Evolutionary conservation across 2,113 vertebrate species (phyloP).

Genomic region (Takifugu bimaculatus): DNA sequence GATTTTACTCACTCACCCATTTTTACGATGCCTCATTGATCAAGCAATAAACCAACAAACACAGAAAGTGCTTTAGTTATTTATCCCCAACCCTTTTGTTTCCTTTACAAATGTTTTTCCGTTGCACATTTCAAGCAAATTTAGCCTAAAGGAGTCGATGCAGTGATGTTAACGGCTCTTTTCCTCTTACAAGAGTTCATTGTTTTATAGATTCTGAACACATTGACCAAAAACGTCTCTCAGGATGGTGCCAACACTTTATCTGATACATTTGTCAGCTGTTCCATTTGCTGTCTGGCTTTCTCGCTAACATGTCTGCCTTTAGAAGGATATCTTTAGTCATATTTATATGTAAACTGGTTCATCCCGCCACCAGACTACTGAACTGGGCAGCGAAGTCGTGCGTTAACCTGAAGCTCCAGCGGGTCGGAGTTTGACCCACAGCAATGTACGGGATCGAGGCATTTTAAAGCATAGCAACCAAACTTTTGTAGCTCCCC

Average conservation of each 20-base stretch:
- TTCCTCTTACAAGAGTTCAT: not conserved
- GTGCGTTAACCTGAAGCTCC: constrained; percentile 90
- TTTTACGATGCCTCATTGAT: constrained; percentile 34
- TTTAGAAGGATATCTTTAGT: constrained; percentile 58
- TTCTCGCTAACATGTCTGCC: constrained; percentile 45
- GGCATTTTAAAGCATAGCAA: constrained; percentile 84
- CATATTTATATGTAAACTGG: constrained; percentile 68
- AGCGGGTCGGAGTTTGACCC: constrained; percentile 84
- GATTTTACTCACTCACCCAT: constrained; percentile 17
- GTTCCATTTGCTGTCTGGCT: constrained; percentile 9
- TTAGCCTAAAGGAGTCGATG: constrained; percentile 4
- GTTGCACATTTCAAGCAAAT: constrained; percentile 11
- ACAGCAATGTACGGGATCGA: constrained; percentile 81
- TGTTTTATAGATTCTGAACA: constrained; percentile 12
- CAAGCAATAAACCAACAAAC: constrained; percentile 59
- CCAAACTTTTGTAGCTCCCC: constrained; percentile 84
- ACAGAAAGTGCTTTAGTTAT: constrained; percentile 9
- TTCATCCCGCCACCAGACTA: constrained; percentile 62
- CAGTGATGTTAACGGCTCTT: constrained; percentile 1
- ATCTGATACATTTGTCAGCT: not conserved
- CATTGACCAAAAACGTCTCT: constrained; percentile 62
- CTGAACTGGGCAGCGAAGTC: constrained; percentile 78
- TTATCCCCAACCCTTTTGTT: not conserved
- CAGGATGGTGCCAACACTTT: constrained; percentile 47
- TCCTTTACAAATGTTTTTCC: constrained; percentile 8